Conservation (phyloP, 2,113 vertebrate species). For the Pagrus major region DNA sequence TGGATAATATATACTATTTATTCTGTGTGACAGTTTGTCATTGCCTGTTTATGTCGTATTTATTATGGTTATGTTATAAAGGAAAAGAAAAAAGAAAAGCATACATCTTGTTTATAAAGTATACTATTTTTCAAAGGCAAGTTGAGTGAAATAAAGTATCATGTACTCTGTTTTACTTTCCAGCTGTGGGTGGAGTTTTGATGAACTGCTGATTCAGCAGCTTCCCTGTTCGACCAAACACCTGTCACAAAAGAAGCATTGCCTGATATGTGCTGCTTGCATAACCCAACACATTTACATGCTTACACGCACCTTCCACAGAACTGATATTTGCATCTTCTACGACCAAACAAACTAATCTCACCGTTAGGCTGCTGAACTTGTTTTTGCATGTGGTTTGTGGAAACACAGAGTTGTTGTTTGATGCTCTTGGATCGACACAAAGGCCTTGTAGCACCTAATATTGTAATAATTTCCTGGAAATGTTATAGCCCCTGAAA, state of each 20-base stretch:
- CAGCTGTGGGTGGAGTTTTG: too few relatives aligned
- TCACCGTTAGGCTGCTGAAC: not conserved
- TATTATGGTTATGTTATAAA: too few relatives aligned
- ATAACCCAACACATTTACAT: not conserved
- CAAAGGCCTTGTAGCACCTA: too few relatives aligned
- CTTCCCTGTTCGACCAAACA: not conserved
- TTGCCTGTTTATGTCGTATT: too few relatives aligned
- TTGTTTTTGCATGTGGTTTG: not conserved
- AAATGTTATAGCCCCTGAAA: too few relatives aligned
- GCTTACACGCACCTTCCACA: not conserved
- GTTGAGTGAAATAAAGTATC: not conserved
- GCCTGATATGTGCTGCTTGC: not conserved
- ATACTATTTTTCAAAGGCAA: not conserved
- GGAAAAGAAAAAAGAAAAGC: too few relatives aligned
- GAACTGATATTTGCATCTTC: not conserved
- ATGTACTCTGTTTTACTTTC: not conserved
- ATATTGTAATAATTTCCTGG: too few relatives aligned
- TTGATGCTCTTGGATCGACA: not conserved
- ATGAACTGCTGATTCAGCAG: not conserved
- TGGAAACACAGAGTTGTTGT: not conserved
- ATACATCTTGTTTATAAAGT: too few relatives aligned
- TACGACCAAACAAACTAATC: not conserved
- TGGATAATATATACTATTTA: too few relatives aligned
- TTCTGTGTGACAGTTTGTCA: too few relatives aligned
- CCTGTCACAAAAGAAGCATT: not conserved